Evolutionary conservation across 1,140 invertebrate species (phyloP), one percentile per base, ranked within the genome.

Genomic region (Achatina immaculata): DNA sequence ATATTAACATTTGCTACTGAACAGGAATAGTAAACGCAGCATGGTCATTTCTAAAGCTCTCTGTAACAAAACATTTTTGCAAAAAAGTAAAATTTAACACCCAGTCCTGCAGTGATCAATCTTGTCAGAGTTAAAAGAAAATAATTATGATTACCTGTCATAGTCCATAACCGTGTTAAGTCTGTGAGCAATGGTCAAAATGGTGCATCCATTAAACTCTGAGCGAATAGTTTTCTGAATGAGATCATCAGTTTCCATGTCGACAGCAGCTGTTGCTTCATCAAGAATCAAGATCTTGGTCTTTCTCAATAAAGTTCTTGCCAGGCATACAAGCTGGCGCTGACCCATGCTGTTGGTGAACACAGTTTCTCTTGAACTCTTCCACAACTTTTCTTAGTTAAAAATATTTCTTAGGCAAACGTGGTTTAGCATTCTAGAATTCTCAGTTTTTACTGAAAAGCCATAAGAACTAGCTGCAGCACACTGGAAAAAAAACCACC

Each of bases 281-380:
- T 92, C 91, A 48, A 98, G 92, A 82, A 98, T 93, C n/a, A 98
- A 92, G 68, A 98, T 94, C 92, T 94, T 94, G 88, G 95, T 90
- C 71, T 91, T 90, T 69, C 91, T 86, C 7, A 93, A 86, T 19
- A 93, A 78, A 21, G 93, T 92, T 80, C 93, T 85, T n/a, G 93
- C 92, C 58, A 93, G 83, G 81, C 93, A 93, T 0, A 93, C 82
- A 58, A 93, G 84, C 82, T 93, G 93, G 40, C 91, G 82, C 84
- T 93, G 93, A 16, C 93, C 93, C 76, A 93, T 90, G 88, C 92
- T 92, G 72, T 43, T 24, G 3, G 58, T 19, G 19, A n/a, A n/a
- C n/a, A n/a, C n/a, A n/a, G n/a, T n/a, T n/a, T n/a, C n/a, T n/a
- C n/a, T n/a, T n/a, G n/a, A n/a, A n/a, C n/a, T n/a, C n/a, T n/a